Conservation (phyloP, 2,113 vertebrate species). For the Bucco capensis region DNA sequence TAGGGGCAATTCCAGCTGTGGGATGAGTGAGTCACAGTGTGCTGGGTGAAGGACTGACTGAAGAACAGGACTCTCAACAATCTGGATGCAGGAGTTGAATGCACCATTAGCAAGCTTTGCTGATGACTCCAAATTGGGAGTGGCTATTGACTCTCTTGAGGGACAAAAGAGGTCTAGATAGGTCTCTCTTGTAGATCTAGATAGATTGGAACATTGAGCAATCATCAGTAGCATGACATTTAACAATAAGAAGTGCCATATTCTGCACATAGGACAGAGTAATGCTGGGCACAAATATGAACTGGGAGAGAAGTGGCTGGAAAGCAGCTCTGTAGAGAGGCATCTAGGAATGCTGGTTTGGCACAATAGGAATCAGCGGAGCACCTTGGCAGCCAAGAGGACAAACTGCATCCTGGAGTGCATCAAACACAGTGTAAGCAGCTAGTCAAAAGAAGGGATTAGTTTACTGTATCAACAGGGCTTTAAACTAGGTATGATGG, state of each 20-base stretch:
- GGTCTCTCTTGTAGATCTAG: no score
- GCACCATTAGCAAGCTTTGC: not conserved
- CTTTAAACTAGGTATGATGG: no score
- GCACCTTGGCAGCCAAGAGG: not conserved
- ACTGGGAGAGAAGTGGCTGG: not conserved
- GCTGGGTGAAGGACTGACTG: not conserved
- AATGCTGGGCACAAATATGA: not conserved
- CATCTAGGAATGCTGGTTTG: not conserved
- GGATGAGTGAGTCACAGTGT: not conserved
- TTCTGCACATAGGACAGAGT: not conserved
- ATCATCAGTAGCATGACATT: not conserved
- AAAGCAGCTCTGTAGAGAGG: not conserved
- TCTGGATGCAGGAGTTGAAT: not conserved
- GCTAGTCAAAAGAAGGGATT: not conserved
- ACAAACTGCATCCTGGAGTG: not conserved
- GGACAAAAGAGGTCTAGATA: not conserved
- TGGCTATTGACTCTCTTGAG: not conserved
- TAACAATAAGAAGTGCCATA: not conserved
- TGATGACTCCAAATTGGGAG: not conserved
- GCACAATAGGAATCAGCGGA: not conserved
- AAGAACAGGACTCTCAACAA: not conserved
- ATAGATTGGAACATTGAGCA: not conserved
- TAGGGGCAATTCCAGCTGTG: no score
- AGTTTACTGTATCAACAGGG: no score
- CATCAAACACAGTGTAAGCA: not conserved